Percentiles rank a stretch among this genome's conserved stretches.
Conservation (phyloP, 2,888 invertebrate species). For the Hetaerina titia region DNA sequence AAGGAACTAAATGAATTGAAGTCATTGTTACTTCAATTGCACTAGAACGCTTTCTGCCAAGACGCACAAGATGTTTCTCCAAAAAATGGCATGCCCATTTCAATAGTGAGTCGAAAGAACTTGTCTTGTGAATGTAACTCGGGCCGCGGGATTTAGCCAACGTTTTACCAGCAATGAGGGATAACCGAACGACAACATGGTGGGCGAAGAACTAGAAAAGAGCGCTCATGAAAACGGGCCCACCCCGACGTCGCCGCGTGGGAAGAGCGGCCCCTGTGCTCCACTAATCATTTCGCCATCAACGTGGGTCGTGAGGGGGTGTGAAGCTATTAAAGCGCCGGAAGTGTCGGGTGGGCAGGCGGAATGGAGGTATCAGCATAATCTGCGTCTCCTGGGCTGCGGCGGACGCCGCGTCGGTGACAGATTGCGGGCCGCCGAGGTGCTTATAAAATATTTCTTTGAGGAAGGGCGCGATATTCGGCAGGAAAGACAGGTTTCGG, state of each 20-base stretch:
- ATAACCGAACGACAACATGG: not conserved
- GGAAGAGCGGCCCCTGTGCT: not conserved
- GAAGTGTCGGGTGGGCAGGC: not conserved
- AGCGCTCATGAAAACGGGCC: not conserved
- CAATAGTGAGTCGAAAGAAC: not conserved
- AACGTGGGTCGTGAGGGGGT: not conserved
- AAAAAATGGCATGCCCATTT: too few relatives aligned
- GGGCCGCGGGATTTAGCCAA: not conserved
- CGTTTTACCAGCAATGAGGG: not conserved
- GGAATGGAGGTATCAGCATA: slow-evolving; percentile 16
- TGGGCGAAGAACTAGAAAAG: not conserved
- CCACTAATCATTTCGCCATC: not conserved
- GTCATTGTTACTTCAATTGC: too few relatives aligned
- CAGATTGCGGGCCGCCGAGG: not conserved
- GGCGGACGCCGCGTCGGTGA: not conserved
- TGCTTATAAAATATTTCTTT: slow-evolving; percentile 21
- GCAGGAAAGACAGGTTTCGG: not conserved
- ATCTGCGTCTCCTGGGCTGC: not conserved
- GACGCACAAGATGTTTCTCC: too few relatives aligned
- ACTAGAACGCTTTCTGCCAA: too few relatives aligned
- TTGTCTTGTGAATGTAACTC: not conserved
- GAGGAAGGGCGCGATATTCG: not conserved
- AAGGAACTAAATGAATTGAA: too few relatives aligned
- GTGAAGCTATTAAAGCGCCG: not conserved
- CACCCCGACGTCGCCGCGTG: not conserved